Base-by-base conservation (phyloP, 2,888 invertebrate species). In the Ashinkailepas kermadecensis region DNA sequence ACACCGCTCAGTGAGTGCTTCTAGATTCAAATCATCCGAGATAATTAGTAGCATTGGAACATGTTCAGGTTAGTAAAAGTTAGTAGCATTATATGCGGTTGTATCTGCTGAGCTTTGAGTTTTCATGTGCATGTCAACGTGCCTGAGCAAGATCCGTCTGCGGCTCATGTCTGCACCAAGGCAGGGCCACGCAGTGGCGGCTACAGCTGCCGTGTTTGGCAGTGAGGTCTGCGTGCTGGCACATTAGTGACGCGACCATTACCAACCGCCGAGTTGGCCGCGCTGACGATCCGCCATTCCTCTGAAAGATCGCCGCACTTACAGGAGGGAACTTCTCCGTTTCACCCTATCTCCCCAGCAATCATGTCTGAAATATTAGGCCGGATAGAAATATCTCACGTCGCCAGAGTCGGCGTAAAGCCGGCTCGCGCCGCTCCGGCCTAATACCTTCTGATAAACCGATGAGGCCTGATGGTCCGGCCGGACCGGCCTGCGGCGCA, bases 351-450 rank as follows among this genome's bases (percentile, higher is more conserved):
- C 74, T 54, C 8, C 54, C 15, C 18, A 54, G 54, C 74, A 25
- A 54, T 74, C 74, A 54, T 67, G 74, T 74, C 74, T 74, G 74
- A 74, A 39, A 74, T 74, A 74, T 54, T 54, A 54, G 74, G 54
- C 21, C 18, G 18, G 74, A 74, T 74, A 74, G 54, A 74, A 54
- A 74, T 74, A 74, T 74, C 74, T 67, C 67, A n/a, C n/a, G 67
- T 67, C 67, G 67, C n/a, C 67, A 25, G 25, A 13, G 12, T 18
- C 18, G 67, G 67, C 67, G 67, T 67, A 67, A 67, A 67, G n/a
- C 67, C n/a, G 25, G 25, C 9, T 13, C 67, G 67, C 25, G 25
- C 67, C 25, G 25, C 25, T 13, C 25, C 67, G 67, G 67, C 25
- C 25, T 67, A 67, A 67, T 67, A n/a, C 67, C 25, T n/a, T 25